Evolutionary conservation across 2,797 vertebrate genomes (phyloP), one percentile per base, ranked within the genome.

Genomic region (Alcedo atthis): DNA sequence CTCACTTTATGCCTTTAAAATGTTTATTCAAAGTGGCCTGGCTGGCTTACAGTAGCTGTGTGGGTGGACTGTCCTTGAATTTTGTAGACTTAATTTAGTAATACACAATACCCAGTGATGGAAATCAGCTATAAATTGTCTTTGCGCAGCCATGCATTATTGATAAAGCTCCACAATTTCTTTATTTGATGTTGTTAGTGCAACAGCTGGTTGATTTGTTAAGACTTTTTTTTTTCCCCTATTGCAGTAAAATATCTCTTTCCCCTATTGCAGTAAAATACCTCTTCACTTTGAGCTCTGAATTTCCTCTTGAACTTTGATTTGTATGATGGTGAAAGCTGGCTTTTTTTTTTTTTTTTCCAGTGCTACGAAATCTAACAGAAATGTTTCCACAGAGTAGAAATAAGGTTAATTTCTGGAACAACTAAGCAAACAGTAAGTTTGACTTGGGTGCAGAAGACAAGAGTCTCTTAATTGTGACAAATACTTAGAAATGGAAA

Each of bases 81-180:
- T 95, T 93, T 96, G 92, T 94, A 89, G 86, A 94, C 87, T 86
- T 93, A 92, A 94, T 95, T 96, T 96, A 96, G 91, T 83, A 92
- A 86, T 93, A 78, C 84, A 89, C 89, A 96, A 83, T 96, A 95
- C 94, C 61, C 25, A 84, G 66, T 96, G 93, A 93, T 94, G 95
- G 95, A 96, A 96, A 96, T 96, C 90, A 90, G 91, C 95, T 94
- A 96, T 97, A 97, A 94, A 95, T 96, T 96, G 73, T 95, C 95
- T 97, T 92, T 96, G 95, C 17, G 5, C 87, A 91, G 79, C 95
- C 96, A 96, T 97, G 93, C 96, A 96, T 97, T 96, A 96, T 97
- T 96, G 96, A 97, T 96, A 96, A 95, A 96, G 92, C 51, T 81
- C 89, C 76, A 91, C 84, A 90, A 92, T 95, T 97, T 94, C 93